Evolutionary conservation across 2,888 invertebrate species (phyloP), one percentile per base, ranked within the genome.

Genomic region (Apantesis nais): DNA sequence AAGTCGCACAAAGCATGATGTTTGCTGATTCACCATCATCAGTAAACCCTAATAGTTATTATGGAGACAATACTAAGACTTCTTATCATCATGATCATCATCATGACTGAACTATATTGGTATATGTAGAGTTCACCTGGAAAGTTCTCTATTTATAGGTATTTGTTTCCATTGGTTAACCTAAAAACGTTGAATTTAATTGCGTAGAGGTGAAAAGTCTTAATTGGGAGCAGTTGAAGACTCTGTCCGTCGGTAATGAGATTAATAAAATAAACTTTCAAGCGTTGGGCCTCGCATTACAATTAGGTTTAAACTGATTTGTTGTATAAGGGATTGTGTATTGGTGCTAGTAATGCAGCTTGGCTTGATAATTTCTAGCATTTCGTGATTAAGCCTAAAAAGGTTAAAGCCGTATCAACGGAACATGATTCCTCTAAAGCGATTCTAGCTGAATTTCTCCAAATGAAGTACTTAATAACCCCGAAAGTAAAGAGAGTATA

Each of bases 251-350:
- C 37, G 64, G 66, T 79, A 77, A 81, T 74, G 72, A 74, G 61
- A 62, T 71, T 77, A 67, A 81, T 79, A 79, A 79, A 80, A 58
- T 74, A 60, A 64, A 70, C 75, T 79, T 81, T 74, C 73, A 39
- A 70, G 44, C 64, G 69, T 64, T 62, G 48, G 25, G 71, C 44
- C 66, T 79, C 48, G 31, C 62, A 81, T 81, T 74, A 74, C 77
- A 77, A 77, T 67, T 77, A 69, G 65, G 58, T 78, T 67, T 39
- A 11, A 68, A 62, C 12, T 19, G n/a, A 55, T 29, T 62, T 39
- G 52, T 37, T 62, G 22, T 52, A 37, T 14, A 62, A 62, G 52
- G 68, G 55, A 39, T 39, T 62, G 62, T 62, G 62, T 68, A 39
- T 62, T 29, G n/a, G 34, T 5, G 22, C 34, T 3, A 29, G 9